phyloP scores from a whole-genome alignment of 2,113 vertebrate genomes.

The Dascyllus trimaculatus region DNA sequence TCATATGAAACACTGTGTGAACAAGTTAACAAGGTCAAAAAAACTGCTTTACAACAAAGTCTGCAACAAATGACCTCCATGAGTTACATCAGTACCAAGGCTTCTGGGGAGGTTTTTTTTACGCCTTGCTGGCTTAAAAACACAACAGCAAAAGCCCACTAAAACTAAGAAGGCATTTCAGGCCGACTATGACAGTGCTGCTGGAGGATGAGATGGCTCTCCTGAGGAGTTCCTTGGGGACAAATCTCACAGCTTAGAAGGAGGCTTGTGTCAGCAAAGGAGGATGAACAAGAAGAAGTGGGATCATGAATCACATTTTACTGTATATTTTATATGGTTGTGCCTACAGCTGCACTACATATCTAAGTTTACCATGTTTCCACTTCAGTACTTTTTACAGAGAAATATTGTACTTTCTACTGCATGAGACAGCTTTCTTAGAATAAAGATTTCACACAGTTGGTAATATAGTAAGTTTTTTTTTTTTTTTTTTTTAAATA shows the following conservation, averaged over 20 bases:
- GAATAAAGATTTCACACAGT: too few relatives aligned
- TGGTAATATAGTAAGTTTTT: too few relatives aligned
- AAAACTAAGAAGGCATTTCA: neutral
- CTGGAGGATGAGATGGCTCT: neutral
- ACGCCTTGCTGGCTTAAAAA: neutral
- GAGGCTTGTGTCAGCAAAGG: constrained; percentile 68
- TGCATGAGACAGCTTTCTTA: too few relatives aligned
- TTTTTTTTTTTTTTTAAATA: too few relatives aligned
- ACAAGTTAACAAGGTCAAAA: too few relatives aligned
- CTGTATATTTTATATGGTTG: too few relatives aligned
- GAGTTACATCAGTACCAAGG: neutral
- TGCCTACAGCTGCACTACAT: neutral
- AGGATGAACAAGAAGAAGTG: neutral
- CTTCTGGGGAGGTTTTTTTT: neutral
- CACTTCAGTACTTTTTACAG: too few relatives aligned
- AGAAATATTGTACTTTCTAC: too few relatives aligned
- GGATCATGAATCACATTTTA: neutral
- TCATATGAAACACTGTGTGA: too few relatives aligned
- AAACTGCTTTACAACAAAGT: too few relatives aligned
- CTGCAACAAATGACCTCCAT: neutral
- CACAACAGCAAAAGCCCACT: neutral
- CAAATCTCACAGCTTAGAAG: constrained; percentile 74
- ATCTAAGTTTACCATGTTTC: too few relatives aligned
- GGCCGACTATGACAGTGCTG: neutral
- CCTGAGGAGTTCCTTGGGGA: constrained; percentile 12